Conservation (phyloP, 2,113 vertebrate species). For the Lagopus muta region DNA sequence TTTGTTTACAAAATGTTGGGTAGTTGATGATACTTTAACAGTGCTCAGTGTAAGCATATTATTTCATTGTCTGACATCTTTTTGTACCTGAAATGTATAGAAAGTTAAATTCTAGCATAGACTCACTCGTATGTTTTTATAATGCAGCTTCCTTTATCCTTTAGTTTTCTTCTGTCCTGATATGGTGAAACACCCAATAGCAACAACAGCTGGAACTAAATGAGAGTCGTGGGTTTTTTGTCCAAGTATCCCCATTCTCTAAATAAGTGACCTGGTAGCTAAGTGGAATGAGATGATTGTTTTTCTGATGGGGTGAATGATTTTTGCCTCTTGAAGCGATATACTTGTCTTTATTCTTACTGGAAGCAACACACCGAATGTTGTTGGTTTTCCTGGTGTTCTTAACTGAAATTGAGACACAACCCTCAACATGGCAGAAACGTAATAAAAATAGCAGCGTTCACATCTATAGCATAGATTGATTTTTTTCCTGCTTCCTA, state of each 20-base stretch:
- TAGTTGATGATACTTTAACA: neutral
- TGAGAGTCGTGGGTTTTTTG: neutral
- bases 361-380: neutral
- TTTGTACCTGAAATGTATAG: neutral
- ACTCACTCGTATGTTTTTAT: neutral
- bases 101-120: slow-evolving; percentile 1
- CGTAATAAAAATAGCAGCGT: neutral
- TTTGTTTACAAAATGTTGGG: neutral
- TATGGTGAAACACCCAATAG: neutral
- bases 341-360: neutral
- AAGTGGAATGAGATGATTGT: neutral
- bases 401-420: neutral
- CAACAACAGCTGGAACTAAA: neutral
- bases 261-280: neutral
- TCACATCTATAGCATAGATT: neutral
- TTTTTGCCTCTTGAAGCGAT: neutral
- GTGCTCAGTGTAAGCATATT: neutral
- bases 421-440: neutral
- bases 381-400: neutral
- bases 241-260: neutral
- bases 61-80: neutral
- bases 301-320: neutral
- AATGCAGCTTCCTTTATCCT: neutral
- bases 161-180: slow-evolving; percentile 26
- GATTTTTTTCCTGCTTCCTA: neutral